Conservation (phyloP, 2,797 vertebrate species). For the Erpetoichthys calabaricus region DNA sequence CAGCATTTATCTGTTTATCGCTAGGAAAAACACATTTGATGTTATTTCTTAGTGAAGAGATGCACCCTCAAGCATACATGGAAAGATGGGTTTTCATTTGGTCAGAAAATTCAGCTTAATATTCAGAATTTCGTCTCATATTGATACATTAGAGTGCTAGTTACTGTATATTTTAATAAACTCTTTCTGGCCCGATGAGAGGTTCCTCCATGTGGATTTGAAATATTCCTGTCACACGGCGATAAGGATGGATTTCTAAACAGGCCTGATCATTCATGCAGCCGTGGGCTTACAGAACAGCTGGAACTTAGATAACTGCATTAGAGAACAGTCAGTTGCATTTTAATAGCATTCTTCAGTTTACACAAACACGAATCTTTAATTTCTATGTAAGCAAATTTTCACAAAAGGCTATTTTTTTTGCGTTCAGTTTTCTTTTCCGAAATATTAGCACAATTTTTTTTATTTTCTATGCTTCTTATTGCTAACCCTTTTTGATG, state of each 20-base stretch:
- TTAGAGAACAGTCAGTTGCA: conserved; percentile 1
- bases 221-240: conserved; percentile 41
- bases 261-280: conserved; percentile 11
- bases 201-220: conserved; percentile 38
- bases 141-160: conserved; percentile 36
- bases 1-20: too few relatives aligned
- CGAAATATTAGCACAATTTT: too few relatives aligned
- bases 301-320: conserved; percentile 18
- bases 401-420: too few relatives aligned
- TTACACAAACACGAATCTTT: not conserved
- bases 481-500: too few relatives aligned
- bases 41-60: too few relatives aligned
- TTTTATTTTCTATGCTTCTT: too few relatives aligned
- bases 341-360: conserved; percentile 2
- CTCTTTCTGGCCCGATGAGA: conserved; percentile 35
- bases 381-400: too few relatives aligned
- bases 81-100: too few relatives aligned
- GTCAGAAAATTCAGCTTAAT: too few relatives aligned
- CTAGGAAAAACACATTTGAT: too few relatives aligned
- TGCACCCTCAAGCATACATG: too few relatives aligned
- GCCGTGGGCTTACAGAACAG: conserved; percentile 10
- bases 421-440: too few relatives aligned
- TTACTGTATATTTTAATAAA: conserved; percentile 38
- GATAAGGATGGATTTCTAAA: conserved; percentile 47
- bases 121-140: conserved; percentile 18